Evolutionary conservation across 2,113 vertebrate species (phyloP), one percentile per base, ranked within the genome.

Genomic region (Vulpes vulpes): DNA sequence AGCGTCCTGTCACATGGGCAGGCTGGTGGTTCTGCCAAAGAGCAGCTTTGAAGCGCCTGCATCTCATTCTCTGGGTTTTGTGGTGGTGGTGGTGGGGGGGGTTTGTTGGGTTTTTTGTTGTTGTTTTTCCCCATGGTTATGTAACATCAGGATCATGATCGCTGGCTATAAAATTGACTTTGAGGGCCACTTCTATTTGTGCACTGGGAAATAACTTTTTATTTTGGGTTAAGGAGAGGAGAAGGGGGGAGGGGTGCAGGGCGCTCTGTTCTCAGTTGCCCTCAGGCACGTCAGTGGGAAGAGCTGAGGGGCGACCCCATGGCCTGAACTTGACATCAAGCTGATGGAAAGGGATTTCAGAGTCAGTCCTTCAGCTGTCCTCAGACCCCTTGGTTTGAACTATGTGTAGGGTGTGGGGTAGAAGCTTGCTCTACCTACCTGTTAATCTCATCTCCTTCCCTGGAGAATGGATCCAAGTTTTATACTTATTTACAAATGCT

Each of bases 101-200:
- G 43, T 6, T 7, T 19, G 23, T 43, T 43, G 43, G 43, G 6
- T 43, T 43, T 43, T 6, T 43, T 43, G 6, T 43, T 43, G 43
- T 43, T 43, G 43, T 69, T 62, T 38, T 88, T 87, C 79, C n/a
- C 27, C 76, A 69, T 74, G 49, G 76, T 95, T 96, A 84, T 7
- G 1, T 95, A 96, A 94, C 60, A 87, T 55, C 20, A 11, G 74
- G 51, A 57, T n/a, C 53, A 38, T 93, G 94, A 65, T 91, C 86
- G 82, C 79, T 67, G 55, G 38, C 94, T 96, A 25, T 79, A 64
- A 78, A 82, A 62, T 73, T 95, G 35, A 86, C 91, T 85, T 87
- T 67, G 62, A 95, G 91, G 86, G 43, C 85, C 53, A 53, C 79
- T 94, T 94, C 57, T 64, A 49, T 94, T 95, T 96, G 62, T 91